Percentiles rank a stretch among this genome's conserved stretches.
Conservation (phyloP, 2,888 invertebrate genomes). For the Heteromurus nitidus region DNA sequence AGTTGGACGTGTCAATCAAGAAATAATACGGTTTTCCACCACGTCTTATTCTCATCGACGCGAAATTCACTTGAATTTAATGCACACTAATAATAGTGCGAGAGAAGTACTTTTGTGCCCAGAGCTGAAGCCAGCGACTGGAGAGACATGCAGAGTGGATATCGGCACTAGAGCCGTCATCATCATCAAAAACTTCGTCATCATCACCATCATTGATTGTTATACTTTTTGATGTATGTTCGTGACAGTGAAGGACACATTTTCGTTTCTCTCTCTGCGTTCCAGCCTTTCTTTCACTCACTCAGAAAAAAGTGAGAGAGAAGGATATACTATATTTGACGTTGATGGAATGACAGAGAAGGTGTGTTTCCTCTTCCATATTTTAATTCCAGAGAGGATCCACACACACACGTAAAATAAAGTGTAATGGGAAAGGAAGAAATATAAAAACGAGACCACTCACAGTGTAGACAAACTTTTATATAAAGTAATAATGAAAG, state of each 20-base stretch:
- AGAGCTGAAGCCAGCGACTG: no score
- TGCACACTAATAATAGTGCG: constrained; percentile 21
- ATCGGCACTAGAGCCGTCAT: constrained; percentile 26
- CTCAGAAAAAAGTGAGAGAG: no score
- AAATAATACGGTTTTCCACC: constrained; percentile 61
- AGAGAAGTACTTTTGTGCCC: no score
- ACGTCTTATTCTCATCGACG: constrained; percentile 35
- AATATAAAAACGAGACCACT: background rate
- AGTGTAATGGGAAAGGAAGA: background rate
- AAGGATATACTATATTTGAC: constrained; percentile 45
- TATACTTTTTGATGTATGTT: constrained; percentile 57
- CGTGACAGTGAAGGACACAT: constrained; percentile 67
- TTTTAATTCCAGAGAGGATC: constrained; percentile 46
- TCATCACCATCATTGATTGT: constrained; percentile 62
- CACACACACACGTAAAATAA: no score
- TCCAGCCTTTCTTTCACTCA: constrained; percentile 54
- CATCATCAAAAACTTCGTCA: constrained; percentile 62
- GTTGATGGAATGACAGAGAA: constrained; percentile 66
- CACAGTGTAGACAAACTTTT: no score
- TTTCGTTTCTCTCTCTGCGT: constrained; percentile 50
- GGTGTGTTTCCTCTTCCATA: constrained; percentile 59
- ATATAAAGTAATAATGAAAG: constrained; percentile 19
- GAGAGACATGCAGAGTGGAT: constrained; percentile 2
- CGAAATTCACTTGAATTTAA: constrained; percentile 48
- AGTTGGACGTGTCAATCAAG: constrained; percentile 65